Evolutionary conservation across 2,888 invertebrate species (phyloP).

Genomic region (Hoplodrina ambigua): DNA sequence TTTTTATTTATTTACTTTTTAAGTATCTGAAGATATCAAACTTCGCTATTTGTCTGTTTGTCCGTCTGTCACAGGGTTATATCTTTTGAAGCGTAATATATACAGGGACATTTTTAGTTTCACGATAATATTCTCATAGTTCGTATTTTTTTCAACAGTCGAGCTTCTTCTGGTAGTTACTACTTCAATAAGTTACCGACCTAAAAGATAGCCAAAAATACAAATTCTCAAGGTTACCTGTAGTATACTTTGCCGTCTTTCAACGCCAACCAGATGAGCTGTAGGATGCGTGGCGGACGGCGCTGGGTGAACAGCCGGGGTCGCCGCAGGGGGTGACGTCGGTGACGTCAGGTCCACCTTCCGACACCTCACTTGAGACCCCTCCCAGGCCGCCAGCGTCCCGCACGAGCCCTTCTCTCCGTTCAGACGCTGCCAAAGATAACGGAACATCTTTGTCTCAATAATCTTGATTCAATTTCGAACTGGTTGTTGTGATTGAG

Average conservation of each 20-base stretch:
- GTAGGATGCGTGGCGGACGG: constrained; percentile 76
- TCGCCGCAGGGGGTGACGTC: constrained; percentile 81
- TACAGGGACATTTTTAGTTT: too few relatives aligned
- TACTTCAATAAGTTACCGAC: not conserved
- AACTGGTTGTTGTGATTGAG: constrained; percentile 56
- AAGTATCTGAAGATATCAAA: too few relatives aligned
- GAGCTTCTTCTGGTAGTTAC: too few relatives aligned
- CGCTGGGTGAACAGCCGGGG: constrained; percentile 82
- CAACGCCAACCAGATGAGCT: constrained; percentile 83
- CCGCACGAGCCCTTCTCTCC: constrained; percentile 92
- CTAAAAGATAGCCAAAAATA: not conserved
- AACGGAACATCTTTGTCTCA: constrained; percentile 70
- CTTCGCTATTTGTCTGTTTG: too few relatives aligned
- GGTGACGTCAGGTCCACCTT: constrained; percentile 89
- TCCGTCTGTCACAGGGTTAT: too few relatives aligned
- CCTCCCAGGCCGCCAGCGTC: constrained; percentile 92
- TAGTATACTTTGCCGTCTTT: constrained; percentile 87
- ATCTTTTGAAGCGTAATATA: too few relatives aligned
- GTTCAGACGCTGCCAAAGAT: constrained; percentile 89
- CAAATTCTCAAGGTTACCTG: constrained; percentile 78
- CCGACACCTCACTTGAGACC: constrained; percentile 91
- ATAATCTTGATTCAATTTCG: constrained; percentile 64
- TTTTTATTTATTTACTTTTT: too few relatives aligned
- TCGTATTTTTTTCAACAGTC: too few relatives aligned
- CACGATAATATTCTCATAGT: too few relatives aligned